Base-by-base conservation (phyloP, 2,797 vertebrate species). In the Novumbra hubbsi region DNA sequence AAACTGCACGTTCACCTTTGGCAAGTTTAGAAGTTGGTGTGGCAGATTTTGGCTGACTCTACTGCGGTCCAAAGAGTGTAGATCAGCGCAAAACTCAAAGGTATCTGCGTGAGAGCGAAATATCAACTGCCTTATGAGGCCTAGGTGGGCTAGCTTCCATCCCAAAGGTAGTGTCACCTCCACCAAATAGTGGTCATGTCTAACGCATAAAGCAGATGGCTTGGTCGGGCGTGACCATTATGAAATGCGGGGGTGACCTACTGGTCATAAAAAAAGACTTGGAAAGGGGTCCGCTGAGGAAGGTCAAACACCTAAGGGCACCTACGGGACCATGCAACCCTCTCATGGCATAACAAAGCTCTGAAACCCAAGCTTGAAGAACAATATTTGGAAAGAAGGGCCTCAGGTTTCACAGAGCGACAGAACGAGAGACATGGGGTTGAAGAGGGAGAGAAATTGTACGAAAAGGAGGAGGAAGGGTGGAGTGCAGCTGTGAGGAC, bases 351-450 rank as follows among this genome's bases (percentile, higher is more conserved):
- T 88, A 93, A 94, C 92, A 93, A 90, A 90, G 86, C 78, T 83
- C 85, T 92, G 93, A 93, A 93, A 95, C 90, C 87, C 76, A 91
- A 94, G 88, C 93, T 93, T 87, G 92, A 92, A 65, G 88, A 90
- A 92, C 93, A 94, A 94, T 93, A 94, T 94, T 94, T 93, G 87
- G 87, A 91, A 84, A 92, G 88, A 85, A 80, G 73, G 84, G 89
- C 88, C 89, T 92, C 86, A 81, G 65, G 74, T 93, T 93, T 91
- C 90, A 90, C 77, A 85, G 83, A 90, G 82, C 19, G 15, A 24
- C 73, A 83, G 83, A 87, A 77, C 63, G 79, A 87, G 86, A 88
- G 81, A 64, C 72, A 81, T 24, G 9, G n/a, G 21, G 55, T 16
- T 62, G 49, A 80, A 69, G 27, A 71, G 78, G 30, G 85, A 86